A percentile compares a stretch with the other conserved stretches of the same genome.
These are phyloP conservation scores for Apodemus agrarius DNA, from an alignment of 2,797 vertebrate species.

Conservation along the genomic window DNA sequence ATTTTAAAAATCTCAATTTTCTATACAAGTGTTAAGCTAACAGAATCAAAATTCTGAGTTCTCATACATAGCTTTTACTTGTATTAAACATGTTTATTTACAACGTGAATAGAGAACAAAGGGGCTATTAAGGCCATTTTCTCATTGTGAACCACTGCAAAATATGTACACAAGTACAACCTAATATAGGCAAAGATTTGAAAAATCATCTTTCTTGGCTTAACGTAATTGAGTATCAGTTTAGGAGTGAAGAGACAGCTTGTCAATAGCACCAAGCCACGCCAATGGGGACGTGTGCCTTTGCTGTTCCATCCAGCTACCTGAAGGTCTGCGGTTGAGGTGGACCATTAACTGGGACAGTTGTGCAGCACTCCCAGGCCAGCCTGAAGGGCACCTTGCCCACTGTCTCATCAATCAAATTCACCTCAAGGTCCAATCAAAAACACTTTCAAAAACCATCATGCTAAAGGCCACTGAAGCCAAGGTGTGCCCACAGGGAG, in stretches of 20 bases:
- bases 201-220: conserved; percentile 84
- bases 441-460: conserved; percentile 39
- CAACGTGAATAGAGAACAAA: conserved; percentile 82
- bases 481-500: neutral
- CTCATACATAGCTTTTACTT: conserved; percentile 82
- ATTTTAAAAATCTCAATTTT: conserved; percentile 85
- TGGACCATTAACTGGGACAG: neutral
- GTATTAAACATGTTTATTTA: conserved; percentile 88
- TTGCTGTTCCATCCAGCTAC: conserved; percentile 8
- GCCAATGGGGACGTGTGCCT: neutral
- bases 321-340: conserved; percentile 1
- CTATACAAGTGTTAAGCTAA: conserved; percentile 84
- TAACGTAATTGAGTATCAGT: conserved; percentile 77
- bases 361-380: neutral
- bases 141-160: conserved; percentile 85
- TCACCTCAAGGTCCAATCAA: neutral
- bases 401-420: neutral
- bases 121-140: conserved; percentile 85
- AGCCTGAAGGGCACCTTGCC: neutral
- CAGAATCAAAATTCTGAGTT: conserved; percentile 85
- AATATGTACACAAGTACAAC: conserved; percentile 85
- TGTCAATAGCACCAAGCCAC: conserved; percentile 85
- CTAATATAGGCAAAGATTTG: conserved; percentile 90
- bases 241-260: conserved; percentile 66
- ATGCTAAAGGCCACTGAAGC: neutral